A percentile compares a stretch with the other conserved stretches of the same genome.
Evolutionary conservation across 2,888 invertebrate species (phyloP).

Genomic region (Eristalis intricaria): DNA sequence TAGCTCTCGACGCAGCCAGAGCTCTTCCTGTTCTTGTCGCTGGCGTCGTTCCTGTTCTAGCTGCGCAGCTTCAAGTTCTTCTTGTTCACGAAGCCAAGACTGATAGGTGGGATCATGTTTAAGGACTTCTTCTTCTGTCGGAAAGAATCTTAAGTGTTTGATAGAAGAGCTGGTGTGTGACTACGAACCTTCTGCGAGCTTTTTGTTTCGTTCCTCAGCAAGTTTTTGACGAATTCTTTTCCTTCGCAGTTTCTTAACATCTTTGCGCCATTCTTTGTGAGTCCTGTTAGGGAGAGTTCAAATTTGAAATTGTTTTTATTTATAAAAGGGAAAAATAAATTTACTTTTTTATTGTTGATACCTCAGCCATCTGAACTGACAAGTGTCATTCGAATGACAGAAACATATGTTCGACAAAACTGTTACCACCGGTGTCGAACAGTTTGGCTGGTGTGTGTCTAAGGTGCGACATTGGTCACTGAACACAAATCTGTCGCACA

Average conservation of each 20-base stretch:
- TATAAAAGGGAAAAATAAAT: background rate
- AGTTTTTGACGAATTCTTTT: constrained; percentile 84
- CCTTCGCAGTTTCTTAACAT: constrained; percentile 88
- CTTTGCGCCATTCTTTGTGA: constrained; percentile 86
- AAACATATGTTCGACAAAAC: background rate
- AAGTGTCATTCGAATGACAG: background rate
- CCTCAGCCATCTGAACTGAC: background rate
- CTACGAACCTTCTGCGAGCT: constrained; percentile 79
- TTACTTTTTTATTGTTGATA: background rate
- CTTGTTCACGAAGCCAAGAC: constrained; percentile 83
- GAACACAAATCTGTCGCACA: background rate
- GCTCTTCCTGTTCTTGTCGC: constrained; percentile 83
- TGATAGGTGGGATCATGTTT: constrained; percentile 82
- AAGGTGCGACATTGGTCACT: background rate
- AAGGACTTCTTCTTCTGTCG: constrained; percentile 81
- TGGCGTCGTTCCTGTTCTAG: constrained; percentile 83
- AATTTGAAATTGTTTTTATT: background rate
- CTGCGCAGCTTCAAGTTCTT: constrained; percentile 82
- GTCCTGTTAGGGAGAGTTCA: background rate
- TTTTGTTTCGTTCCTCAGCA: constrained; percentile 84
- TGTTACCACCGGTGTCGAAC: background rate
- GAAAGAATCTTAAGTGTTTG: constrained; percentile 25
- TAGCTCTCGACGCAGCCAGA: constrained; percentile 87
- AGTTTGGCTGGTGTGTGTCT: background rate
- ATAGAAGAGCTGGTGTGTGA: background rate